These are phyloP conservation scores for Amphilophus citrinellus DNA, from an alignment of 2,113 vertebrate species.

Conservation along the genomic window DNA sequence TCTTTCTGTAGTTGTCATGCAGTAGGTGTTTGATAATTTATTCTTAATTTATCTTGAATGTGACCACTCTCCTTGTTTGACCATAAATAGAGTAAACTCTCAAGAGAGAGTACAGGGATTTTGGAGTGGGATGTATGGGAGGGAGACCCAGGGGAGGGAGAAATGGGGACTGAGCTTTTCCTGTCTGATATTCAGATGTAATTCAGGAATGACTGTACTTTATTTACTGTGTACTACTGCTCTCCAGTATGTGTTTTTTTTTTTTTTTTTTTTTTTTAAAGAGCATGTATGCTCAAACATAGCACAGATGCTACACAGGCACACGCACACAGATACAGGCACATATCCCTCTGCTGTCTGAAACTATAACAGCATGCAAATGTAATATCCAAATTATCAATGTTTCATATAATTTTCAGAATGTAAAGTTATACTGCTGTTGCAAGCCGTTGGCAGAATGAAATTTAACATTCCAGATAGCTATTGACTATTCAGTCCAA, in stretches of 20 bases:
- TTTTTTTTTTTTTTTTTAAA: not conserved
- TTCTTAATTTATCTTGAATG: slow-evolving; percentile 78
- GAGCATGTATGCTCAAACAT: slow-evolving; percentile 59
- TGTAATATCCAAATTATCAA: slow-evolving; percentile 19
- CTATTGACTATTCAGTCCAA: slow-evolving; percentile 7
- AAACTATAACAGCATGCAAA: slow-evolving; percentile 50
- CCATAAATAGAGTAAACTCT: slow-evolving; percentile 57
- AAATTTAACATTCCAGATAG: slow-evolving; percentile 25
- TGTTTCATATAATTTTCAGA: slow-evolving; percentile 27
- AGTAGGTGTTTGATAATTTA: slow-evolving; percentile 69
- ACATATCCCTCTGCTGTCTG: slow-evolving; percentile 47
- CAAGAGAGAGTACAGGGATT: slow-evolving; percentile 40
- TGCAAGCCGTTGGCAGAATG: slow-evolving; percentile 17
- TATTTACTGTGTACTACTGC: slow-evolving; percentile 60
- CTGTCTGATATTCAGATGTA: slow-evolving; percentile 84
- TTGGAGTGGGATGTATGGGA: slow-evolving; percentile 38
- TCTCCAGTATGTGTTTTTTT: slow-evolving; percentile 29
- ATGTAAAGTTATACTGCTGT: slow-evolving; percentile 20
- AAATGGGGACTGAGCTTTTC: slow-evolving; percentile 67
- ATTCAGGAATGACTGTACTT: slow-evolving; percentile 74
- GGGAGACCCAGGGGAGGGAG: slow-evolving; percentile 34
- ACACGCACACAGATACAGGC: slow-evolving; percentile 47
- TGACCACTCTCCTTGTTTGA: slow-evolving; percentile 71
- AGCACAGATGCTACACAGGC: slow-evolving; percentile 64
- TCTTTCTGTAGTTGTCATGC: slow-evolving; percentile 77